Percentiles rank a stretch among this genome's conserved stretches.
Conservation (phyloP, 2,888 invertebrate genomes). For the Smittia aterrima region DNA sequence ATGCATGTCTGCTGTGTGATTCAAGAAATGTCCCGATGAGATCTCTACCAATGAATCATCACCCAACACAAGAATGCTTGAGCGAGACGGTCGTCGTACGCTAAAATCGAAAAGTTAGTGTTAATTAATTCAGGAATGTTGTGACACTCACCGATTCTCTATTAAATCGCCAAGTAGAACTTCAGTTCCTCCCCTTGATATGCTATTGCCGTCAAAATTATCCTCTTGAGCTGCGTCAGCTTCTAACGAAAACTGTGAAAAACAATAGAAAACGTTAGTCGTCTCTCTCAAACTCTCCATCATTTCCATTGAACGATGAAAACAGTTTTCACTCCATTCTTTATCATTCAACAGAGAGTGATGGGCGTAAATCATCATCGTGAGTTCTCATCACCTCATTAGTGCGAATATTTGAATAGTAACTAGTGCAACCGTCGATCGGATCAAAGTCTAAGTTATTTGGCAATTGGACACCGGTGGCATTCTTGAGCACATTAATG, state of each 20-base stretch:
- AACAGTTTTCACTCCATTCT: no score
- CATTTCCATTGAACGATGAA: not conserved
- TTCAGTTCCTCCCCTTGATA: constrained; percentile 51
- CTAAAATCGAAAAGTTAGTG: constrained; percentile 53
- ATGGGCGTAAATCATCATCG: not conserved
- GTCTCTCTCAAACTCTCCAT: not conserved
- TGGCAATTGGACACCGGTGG: constrained; percentile 33
- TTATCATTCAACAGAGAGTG: no score
- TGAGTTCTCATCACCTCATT: constrained; percentile 10
- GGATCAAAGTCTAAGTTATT: constrained; percentile 39
- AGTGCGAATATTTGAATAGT: constrained; percentile 36
- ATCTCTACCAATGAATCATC: constrained; percentile 62
- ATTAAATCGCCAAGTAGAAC: constrained; percentile 53
- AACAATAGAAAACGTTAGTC: not conserved
- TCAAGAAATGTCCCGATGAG: constrained; percentile 50
- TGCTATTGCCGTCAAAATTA: constrained; percentile 31
- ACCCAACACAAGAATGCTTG: constrained; percentile 78
- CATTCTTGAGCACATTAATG: constrained; percentile 38
- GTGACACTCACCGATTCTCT: constrained; percentile 44
- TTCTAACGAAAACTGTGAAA: constrained; percentile 25
- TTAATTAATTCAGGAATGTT: not conserved
- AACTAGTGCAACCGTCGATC: constrained; percentile 36
- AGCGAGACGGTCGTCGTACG: constrained; percentile 75
- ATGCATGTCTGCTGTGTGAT: constrained; percentile 4
- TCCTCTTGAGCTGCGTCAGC: constrained; percentile 24